Conservation (phyloP, 2,888 invertebrate species). For the Allygus modestus region DNA sequence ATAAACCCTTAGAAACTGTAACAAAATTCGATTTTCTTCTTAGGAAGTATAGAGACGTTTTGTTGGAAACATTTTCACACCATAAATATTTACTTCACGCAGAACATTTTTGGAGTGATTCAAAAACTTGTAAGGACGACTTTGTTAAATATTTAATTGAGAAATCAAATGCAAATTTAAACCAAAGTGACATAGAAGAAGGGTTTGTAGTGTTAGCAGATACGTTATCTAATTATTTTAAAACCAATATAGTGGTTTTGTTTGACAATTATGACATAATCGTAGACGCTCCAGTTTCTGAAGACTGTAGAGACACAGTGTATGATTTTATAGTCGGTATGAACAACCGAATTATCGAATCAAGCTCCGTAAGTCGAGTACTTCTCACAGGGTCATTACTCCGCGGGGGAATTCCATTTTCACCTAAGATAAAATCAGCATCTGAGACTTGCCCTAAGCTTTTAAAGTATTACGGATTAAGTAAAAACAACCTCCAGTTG, state of each 20-base stretch:
- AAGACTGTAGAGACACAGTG: constrained; percentile 7
- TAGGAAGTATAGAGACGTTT: neutral
- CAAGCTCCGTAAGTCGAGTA: neutral
- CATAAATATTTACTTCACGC: neutral
- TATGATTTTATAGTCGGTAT: neutral
- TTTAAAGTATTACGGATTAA: constrained; percentile 3
- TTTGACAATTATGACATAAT: constrained; percentile 16
- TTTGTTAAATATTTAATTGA: neutral
- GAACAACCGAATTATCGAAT: constrained; percentile 3
- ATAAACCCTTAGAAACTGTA: neutral
- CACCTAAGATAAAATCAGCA: neutral
- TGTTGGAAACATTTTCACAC: neutral
- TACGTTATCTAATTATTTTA: neutral
- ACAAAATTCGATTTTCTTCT: neutral
- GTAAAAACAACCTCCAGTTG: neutral
- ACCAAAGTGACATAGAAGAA: neutral
- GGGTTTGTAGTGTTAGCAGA: neutral
- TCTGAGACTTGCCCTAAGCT: neutral
- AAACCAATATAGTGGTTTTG: neutral
- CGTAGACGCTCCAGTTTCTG: constrained; percentile 1
- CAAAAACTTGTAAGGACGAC: neutral
- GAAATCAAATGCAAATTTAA: neutral
- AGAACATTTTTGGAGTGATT: neutral
- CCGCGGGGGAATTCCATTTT: neutral
- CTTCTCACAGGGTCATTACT: constrained; percentile 5